A percentile compares a stretch with the other conserved stretches of the same genome.
Conservation (phyloP, 2,797 vertebrate species). For the Periparus ater region DNA sequence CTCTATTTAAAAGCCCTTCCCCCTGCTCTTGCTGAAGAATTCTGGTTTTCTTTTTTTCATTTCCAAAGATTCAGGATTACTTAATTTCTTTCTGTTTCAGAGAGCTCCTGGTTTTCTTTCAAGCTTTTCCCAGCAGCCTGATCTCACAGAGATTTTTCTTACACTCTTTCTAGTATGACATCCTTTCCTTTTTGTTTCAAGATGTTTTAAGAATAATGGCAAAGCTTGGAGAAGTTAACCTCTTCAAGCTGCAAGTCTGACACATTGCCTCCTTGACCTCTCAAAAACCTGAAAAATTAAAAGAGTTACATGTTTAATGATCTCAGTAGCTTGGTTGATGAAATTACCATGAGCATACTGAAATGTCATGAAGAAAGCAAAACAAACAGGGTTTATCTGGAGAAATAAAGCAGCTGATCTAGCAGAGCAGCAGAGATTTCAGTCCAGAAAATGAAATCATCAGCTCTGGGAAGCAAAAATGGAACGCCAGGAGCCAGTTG, state of each 20-base stretch:
- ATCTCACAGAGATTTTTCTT: neutral
- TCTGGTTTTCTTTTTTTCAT: neutral
- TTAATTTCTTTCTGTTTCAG: conserved; percentile 9
- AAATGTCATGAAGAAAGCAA: neutral
- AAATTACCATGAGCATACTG: neutral
- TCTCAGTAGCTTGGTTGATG: neutral
- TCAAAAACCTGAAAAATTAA: neutral
- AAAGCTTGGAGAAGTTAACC: neutral
- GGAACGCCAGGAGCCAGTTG: neutral
- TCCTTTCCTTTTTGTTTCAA: neutral
- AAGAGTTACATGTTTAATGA: neutral
- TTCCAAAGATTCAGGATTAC: neutral
- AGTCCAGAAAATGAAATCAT: neutral
- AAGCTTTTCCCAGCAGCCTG: neutral
- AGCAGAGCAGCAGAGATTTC: neutral
- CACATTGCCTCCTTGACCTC: neutral
- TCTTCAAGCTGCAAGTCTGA: neutral
- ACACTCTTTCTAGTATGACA: neutral
- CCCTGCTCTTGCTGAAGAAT: neutral
- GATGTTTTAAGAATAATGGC: neutral
- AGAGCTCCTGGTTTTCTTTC: neutral
- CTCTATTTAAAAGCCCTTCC: neutral
- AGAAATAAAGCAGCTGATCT: neutral
- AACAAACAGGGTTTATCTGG: neutral
- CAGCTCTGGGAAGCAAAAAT: neutral